Percentiles rank a stretch among this genome's conserved stretches.
phyloP scores from a whole-genome alignment of 1,140 invertebrate species.

The Orius insidiosus region DNA sequence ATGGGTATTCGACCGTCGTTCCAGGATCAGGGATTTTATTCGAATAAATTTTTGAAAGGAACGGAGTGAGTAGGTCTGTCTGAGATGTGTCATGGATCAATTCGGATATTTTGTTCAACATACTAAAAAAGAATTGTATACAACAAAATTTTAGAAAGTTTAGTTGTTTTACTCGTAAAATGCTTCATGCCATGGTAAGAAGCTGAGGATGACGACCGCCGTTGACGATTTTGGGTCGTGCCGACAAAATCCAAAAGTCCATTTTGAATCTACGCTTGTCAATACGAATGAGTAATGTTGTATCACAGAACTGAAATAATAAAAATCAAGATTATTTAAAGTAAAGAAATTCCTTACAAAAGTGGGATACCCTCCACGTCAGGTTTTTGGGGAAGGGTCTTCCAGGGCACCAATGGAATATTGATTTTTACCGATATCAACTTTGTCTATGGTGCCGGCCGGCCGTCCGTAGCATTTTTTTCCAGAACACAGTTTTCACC shows the following conservation, averaged over 20 bases:
- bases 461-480: too few species aligned
- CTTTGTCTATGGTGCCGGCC: too few species aligned
- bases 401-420: too few species aligned
- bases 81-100: conserved; percentile 30
- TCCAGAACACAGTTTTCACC: too few species aligned
- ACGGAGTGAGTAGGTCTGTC: conserved; percentile 35
- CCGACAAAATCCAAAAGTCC: conserved; percentile 89
- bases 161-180: conserved; percentile 65
- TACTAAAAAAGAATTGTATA: conserved; percentile 23
- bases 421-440: too few species aligned
- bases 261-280: conserved; percentile 83
- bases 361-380: too few species aligned
- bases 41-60: conserved; percentile 46
- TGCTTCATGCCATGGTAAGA: conserved; percentile 86
- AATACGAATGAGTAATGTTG: conserved; percentile 86
- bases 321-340: too few species aligned
- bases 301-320: conserved; percentile 41
- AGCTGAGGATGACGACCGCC: conserved; percentile 61
- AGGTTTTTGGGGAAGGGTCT: too few species aligned
- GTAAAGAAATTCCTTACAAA: too few species aligned
- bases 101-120: conserved; percentile 40
- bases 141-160: neutral
- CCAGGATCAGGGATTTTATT: conserved; percentile 36
- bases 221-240: conserved; percentile 68
- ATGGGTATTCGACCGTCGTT: conserved; percentile 33